Conservation (phyloP, 2,113 vertebrate genomes). For the Nannospalax galili region DNA sequence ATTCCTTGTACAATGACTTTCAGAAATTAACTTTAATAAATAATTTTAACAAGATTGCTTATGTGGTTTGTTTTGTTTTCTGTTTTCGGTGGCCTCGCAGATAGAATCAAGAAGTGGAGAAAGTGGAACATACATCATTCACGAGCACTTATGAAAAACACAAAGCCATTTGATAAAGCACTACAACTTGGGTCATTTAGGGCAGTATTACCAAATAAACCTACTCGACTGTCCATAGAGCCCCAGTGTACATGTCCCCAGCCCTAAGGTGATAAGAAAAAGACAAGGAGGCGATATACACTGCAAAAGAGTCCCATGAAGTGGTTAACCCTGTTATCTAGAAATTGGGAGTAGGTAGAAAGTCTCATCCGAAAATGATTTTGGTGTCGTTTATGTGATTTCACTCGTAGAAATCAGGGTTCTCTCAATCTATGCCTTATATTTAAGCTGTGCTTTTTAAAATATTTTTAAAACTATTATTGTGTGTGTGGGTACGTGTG, state of each 20-base stretch:
- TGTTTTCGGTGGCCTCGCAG: background rate
- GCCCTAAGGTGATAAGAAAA: background rate
- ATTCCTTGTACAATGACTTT: background rate
- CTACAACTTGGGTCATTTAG: accelerated
- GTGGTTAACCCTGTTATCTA: background rate
- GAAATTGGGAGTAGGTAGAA: background rate
- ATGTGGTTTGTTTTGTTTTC: background rate
- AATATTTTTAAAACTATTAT: background rate
- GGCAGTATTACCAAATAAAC: accelerated
- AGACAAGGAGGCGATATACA: background rate
- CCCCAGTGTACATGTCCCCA: background rate
- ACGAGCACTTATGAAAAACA: background rate
- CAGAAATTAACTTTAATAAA: background rate
- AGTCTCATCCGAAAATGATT: background rate
- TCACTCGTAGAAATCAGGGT: background rate
- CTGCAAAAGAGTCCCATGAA: background rate
- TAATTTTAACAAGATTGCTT: background rate
- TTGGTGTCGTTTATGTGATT: background rate
- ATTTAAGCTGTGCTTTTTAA: background rate
- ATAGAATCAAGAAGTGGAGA: background rate
- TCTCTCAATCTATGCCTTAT: background rate
- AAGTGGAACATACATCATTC: background rate
- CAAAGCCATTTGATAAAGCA: background rate
- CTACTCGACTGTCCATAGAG: background rate
- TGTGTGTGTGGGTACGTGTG: background rate